phyloP scores from a whole-genome alignment of 2,797 vertebrate species.

The Gymnodraco acuticeps region DNA sequence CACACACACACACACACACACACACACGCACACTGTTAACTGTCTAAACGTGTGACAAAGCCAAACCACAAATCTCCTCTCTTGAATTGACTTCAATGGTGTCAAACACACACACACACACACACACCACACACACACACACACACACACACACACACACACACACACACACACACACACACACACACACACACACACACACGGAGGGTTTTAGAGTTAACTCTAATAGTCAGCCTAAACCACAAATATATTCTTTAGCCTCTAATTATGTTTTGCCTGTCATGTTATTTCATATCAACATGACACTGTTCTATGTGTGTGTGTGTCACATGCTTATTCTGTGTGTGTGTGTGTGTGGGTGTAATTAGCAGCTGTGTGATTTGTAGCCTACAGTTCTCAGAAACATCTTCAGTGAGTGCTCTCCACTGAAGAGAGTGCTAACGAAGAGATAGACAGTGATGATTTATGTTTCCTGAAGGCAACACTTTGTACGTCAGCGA shows the following conservation, averaged over 20 bases:
- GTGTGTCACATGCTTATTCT: neutral
- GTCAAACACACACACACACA: neutral
- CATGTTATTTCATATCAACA: slow-evolving; percentile 14
- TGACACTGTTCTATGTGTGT: slow-evolving; percentile 3
- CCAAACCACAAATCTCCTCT: slow-evolving; percentile 7
- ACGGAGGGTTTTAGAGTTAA: too few relatives aligned
- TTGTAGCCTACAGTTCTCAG: slow-evolving; percentile 26
- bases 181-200: too few relatives aligned
- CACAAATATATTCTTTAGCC: neutral
- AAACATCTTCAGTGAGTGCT: slow-evolving; percentile 14
- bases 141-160: neutral
- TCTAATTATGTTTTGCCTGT: slow-evolving; percentile 22
- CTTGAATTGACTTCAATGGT: slow-evolving; percentile 10
- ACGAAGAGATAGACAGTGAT: neutral
- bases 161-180: too few relatives aligned
- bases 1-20: neutral
- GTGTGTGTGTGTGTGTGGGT: slow-evolving; percentile 1
- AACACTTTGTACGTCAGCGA: neutral
- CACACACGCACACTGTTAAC: neutral
- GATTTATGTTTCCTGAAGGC: neutral
- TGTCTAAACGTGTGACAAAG: neutral
- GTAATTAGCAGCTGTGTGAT: slow-evolving; percentile 19
- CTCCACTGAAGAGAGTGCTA: neutral
- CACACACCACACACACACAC: slow-evolving; percentile 10
- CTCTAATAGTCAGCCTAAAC: too few relatives aligned